Evolutionary conservation across 1,140 invertebrate species (phyloP).

Genomic region (Drosophila auraria): DNA sequence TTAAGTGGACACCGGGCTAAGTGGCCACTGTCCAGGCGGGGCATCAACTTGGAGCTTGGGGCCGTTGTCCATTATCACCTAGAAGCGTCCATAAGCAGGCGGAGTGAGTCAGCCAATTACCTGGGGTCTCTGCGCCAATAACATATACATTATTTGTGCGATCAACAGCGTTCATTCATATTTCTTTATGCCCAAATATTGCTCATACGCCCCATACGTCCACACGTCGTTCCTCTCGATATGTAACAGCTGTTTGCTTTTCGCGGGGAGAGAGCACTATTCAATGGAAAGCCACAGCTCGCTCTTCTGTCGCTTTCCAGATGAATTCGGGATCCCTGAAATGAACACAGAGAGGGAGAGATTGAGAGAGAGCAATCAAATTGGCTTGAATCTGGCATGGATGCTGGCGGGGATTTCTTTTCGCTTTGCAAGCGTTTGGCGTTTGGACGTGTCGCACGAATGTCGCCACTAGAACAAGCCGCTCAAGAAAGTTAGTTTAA

Average conservation of each 20-base stretch:
- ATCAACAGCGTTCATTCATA: slow-evolving; percentile 54
- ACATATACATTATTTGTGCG: slow-evolving; percentile 6
- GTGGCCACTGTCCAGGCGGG: slow-evolving; percentile 20
- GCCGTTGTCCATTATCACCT: slow-evolving; percentile 41
- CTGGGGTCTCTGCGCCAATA: slow-evolving; percentile 24
- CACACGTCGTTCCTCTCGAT: slow-evolving; percentile 4
- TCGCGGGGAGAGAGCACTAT: neutral
- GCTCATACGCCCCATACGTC: slow-evolving; percentile 31
- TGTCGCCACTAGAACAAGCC: slow-evolving; percentile 41
- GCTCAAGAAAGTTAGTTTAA: slow-evolving; percentile 70
- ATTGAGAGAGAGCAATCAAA: slow-evolving; percentile 33
- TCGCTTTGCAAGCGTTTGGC: slow-evolving; percentile 78
- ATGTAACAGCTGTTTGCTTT: slow-evolving; percentile 44
- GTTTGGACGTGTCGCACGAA: slow-evolving; percentile 78
- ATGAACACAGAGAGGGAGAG: slow-evolving; percentile 23
- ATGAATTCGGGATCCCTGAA: slow-evolving; percentile 73
- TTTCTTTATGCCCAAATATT: slow-evolving; percentile 70
- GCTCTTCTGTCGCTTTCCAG: slow-evolving; percentile 59
- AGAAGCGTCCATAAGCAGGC: slow-evolving; percentile 10
- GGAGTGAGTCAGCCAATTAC: slow-evolving; percentile 70
- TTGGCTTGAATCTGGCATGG: slow-evolving; percentile 50
- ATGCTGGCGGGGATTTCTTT: slow-evolving; percentile 61
- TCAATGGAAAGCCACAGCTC: slow-evolving; percentile 20
- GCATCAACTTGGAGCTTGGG: neutral
- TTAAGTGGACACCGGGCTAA: slow-evolving; percentile 53